These are phyloP conservation scores for Probaryconus sp. DNA, from an alignment of 1,140 invertebrate species.

Conservation along the genomic window DNA sequence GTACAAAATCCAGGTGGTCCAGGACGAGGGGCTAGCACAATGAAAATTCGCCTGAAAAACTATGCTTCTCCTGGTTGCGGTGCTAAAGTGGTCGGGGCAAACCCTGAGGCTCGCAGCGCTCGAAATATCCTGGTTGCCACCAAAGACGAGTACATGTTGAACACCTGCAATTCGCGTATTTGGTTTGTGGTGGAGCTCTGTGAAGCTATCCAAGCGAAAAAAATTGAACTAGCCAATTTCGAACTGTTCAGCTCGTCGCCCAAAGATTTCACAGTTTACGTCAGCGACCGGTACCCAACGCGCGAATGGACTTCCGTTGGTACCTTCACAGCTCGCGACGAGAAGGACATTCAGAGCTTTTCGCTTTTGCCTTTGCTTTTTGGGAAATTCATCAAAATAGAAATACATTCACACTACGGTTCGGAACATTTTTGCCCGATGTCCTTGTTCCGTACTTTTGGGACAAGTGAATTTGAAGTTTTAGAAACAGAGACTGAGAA, in stretches of 20 bases:
- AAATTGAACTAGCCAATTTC: slow-evolving; percentile 97
- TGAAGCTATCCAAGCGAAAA: slow-evolving; percentile 96
- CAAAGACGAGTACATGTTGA: slow-evolving; percentile 98
- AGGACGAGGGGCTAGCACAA: slow-evolving; percentile 66
- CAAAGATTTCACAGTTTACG: slow-evolving; percentile 90
- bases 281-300: slow-evolving; percentile 94
- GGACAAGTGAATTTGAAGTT: slow-evolving; percentile 94
- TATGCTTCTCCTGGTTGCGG: slow-evolving; percentile 98
- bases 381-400: slow-evolving; percentile 95
- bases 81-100: slow-evolving; percentile 95
- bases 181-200: slow-evolving; percentile 99
- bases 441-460: slow-evolving; percentile 93
- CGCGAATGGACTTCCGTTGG: slow-evolving; percentile 95
- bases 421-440: slow-evolving; percentile 98
- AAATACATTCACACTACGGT: slow-evolving; percentile 95
- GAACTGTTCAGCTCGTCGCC: slow-evolving; percentile 98
- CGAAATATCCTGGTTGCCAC: slow-evolving; percentile 91
- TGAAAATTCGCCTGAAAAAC: slow-evolving; percentile 90
- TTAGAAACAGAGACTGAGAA: slow-evolving; percentile 86
- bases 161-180: slow-evolving; percentile 93
- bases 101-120: slow-evolving; percentile 92
- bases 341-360: slow-evolving; percentile 93
- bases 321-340: slow-evolving; percentile 91
- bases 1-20: slow-evolving; percentile 72
- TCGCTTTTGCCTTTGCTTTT: slow-evolving; percentile 87